These are phyloP conservation scores for Chloropsis cyanopogon DNA, from an alignment of 2,113 vertebrate species.

Conservation along the genomic window DNA sequence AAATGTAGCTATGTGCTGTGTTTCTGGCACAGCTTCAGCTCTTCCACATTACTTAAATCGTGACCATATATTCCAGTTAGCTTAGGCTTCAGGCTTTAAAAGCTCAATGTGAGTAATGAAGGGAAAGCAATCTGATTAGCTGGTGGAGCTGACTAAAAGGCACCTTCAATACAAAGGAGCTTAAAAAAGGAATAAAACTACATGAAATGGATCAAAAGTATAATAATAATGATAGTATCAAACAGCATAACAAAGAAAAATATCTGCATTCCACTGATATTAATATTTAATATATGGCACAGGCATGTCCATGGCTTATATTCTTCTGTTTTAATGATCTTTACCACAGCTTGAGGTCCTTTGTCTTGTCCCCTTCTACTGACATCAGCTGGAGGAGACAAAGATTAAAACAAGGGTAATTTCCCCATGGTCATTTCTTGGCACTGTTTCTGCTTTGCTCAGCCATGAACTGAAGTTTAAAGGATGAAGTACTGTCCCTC, in stretches of 20 bases:
- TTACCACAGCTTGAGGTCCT: conserved; percentile 37
- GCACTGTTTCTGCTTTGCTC: conserved; percentile 46
- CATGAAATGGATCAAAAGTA: not conserved
- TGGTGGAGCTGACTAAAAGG: not conserved
- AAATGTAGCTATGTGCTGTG: not conserved
- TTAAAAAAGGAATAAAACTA: not conserved
- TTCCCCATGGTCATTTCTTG: conserved; percentile 22
- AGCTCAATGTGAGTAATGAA: conserved; percentile 25
- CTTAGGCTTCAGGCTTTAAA: not conserved
- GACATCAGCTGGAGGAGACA: conserved; percentile 39
- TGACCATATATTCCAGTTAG: not conserved
- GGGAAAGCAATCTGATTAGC: conserved; percentile 18
- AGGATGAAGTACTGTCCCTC: conserved; percentile 11
- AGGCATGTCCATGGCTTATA: not conserved
- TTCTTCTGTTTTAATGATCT: conserved; percentile 42
- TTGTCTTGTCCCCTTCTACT: conserved; percentile 46
- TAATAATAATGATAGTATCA: not conserved
- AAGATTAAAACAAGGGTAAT: conserved; percentile 39
- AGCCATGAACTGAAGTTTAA: not conserved
- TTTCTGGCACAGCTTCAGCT: conserved; percentile 17
- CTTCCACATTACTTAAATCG: not conserved
- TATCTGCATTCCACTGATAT: not conserved
- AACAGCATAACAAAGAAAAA: conserved; percentile 10
- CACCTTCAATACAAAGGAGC: conserved; percentile 1
- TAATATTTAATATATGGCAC: conserved; percentile 15